Conservation (phyloP, 2,888 invertebrate genomes). For the Leptopilina syphax region DNA sequence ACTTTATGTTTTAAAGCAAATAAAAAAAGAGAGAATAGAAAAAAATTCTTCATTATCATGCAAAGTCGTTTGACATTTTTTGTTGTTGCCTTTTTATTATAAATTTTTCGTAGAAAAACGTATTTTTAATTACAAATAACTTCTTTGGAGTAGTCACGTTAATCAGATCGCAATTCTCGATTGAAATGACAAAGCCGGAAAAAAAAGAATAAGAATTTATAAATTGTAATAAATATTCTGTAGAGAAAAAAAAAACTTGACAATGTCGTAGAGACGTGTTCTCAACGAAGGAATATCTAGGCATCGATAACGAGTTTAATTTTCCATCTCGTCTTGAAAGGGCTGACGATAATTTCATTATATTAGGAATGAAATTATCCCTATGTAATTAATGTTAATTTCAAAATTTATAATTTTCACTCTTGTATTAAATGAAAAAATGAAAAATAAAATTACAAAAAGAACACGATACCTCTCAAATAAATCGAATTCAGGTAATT, state of each 20-base stretch:
- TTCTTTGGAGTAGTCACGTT: not conserved
- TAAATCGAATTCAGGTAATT: no score
- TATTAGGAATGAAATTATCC: not conserved
- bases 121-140: not conserved
- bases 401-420: not conserved
- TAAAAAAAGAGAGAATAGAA: no score
- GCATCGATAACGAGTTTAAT: not conserved
- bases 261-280: not conserved
- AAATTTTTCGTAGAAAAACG: not conserved
- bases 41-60: not conserved
- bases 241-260: not conserved
- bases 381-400: not conserved
- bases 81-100: not conserved
- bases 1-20: not conserved
- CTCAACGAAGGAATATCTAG: slow-evolving; percentile 2
- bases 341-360: not conserved
- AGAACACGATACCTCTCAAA: no score
- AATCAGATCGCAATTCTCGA: not conserved
- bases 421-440: not conserved
- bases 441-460: no score
- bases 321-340: not conserved
- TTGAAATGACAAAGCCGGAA: not conserved
- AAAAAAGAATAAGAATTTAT: no score
- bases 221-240: no score
- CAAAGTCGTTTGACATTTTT: not conserved